phyloP scores from a whole-genome alignment of 2,888 invertebrate genomes.

The Eugnorisma glareosa region DNA sequence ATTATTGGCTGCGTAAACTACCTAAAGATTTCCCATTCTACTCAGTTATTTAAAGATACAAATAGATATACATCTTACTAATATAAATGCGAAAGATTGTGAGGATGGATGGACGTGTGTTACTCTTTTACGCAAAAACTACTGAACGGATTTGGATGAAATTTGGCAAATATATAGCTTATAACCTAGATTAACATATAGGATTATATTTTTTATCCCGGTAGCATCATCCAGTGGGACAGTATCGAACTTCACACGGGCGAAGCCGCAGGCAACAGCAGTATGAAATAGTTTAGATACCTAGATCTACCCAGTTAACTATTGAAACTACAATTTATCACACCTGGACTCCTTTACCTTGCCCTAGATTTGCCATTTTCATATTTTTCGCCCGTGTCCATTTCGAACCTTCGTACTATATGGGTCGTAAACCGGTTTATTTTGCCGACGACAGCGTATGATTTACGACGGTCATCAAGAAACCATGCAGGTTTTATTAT shows the following conservation, averaged over 20 bases:
- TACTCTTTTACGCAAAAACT: too few species aligned
- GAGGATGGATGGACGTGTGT: too few species aligned
- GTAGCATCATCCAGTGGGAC: too few species aligned
- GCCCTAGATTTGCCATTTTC: constrained; percentile 2
- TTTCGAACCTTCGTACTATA: constrained; percentile 11
- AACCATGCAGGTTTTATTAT: constrained; percentile 50
- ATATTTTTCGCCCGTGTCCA: constrained; percentile 40
- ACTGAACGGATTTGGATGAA: too few species aligned
- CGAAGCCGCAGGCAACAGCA: too few species aligned
- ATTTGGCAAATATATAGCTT: too few species aligned
- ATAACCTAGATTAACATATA: too few species aligned
- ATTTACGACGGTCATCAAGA: constrained; percentile 57
- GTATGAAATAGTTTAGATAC: not conserved
- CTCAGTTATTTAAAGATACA: not conserved
- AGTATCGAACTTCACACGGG: too few species aligned
- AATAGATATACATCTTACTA: too few species aligned
- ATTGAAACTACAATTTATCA: not conserved
- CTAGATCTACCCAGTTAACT: not conserved
- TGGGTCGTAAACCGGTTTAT: constrained; percentile 53
- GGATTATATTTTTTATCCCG: too few species aligned
- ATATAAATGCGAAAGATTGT: too few species aligned
- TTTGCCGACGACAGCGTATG: constrained; percentile 49
- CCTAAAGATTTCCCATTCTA: not conserved
- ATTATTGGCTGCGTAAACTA: not conserved
- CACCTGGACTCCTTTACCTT: not conserved